A percentile compares a stretch with the other conserved stretches of the same genome.
Evolutionary conservation across 2,888 invertebrate species (phyloP).

Genomic region (Pachymerium ferrugineum): DNA sequence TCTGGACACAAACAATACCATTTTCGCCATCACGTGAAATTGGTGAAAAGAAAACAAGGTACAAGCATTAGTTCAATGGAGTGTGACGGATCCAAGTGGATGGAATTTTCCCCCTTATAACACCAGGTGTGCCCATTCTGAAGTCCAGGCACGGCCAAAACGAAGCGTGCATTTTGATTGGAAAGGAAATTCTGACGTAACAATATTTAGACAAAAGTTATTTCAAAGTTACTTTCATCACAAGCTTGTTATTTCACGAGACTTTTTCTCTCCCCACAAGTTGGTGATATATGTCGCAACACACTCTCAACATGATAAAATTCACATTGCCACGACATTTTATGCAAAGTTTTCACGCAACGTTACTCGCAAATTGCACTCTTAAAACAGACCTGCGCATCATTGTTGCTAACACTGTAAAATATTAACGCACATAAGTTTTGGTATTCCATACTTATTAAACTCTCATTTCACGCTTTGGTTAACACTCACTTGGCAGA

Average conservation of each 20-base stretch:
- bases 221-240: too few relatives aligned
- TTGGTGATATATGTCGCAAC: neutral
- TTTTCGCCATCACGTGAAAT: neutral
- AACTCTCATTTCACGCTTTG: neutral
- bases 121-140: too few relatives aligned
- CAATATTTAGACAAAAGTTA: too few relatives aligned
- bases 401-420: constrained; percentile 3
- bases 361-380: constrained; percentile 1
- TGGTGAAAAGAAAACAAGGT: neutral
- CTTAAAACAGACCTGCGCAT: neutral
- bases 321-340: constrained; percentile 15
- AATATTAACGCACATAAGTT: neutral
- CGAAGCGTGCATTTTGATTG: too few relatives aligned
- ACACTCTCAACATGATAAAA: constrained; percentile 16
- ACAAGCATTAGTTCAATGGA: constrained; percentile 7
- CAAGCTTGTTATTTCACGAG: too few relatives aligned
- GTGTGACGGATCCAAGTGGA: neutral
- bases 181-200: too few relatives aligned
- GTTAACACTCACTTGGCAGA: neutral
- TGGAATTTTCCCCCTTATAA: too few relatives aligned
- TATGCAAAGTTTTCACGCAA: constrained; percentile 22
- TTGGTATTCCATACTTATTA: neutral
- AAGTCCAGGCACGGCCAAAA: too few relatives aligned
- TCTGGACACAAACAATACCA: neutral
- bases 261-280: too few relatives aligned